Percentiles rank a stretch among this genome's conserved stretches.
Evolutionary conservation across 2,888 invertebrate genomes (phyloP).

Genomic region (Dicyrtoma fusca): DNA sequence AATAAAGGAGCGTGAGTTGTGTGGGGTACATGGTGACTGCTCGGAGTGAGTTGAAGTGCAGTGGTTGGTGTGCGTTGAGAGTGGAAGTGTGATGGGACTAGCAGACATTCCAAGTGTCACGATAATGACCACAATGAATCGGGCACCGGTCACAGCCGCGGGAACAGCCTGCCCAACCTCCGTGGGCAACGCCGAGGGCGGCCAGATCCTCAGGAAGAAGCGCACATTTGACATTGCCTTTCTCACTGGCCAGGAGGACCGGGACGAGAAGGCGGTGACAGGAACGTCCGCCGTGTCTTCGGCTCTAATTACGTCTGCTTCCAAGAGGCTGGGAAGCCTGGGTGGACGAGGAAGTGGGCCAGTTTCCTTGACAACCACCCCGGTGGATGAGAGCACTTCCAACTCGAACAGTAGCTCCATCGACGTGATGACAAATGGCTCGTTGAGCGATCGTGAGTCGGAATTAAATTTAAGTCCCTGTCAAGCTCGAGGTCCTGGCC

Average conservation of each 20-base stretch:
- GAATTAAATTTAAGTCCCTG: slow-evolving; percentile 39
- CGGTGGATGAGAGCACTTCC: slow-evolving; percentile 22
- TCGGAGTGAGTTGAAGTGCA: too few species aligned
- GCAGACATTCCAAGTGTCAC: slow-evolving; percentile 38
- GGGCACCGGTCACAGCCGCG: neutral
- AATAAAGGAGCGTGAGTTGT: too few species aligned
- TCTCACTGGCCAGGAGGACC: slow-evolving; percentile 66
- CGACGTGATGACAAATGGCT: slow-evolving; percentile 55
- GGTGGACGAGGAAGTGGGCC: neutral
- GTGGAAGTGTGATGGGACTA: slow-evolving; percentile 42
- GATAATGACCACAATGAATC: slow-evolving; percentile 33
- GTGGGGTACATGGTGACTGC: too few species aligned
- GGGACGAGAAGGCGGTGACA: neutral
- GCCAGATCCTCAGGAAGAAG: slow-evolving; percentile 61
- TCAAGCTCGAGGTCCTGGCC: slow-evolving; percentile 6
- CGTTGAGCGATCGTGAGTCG: slow-evolving; percentile 48
- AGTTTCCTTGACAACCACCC: neutral
- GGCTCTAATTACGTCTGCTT: slow-evolving; percentile 2
- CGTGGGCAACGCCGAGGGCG: neutral
- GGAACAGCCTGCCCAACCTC: neutral
- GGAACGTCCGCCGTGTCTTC: slow-evolving; percentile 8
- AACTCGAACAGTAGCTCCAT: slow-evolving; percentile 46
- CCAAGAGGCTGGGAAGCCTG: neutral
- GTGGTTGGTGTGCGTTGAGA: too few species aligned
- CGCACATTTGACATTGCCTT: slow-evolving; percentile 90